Evolutionary conservation across 2,113 vertebrate species (phyloP).

Genomic region (Aegypius monachus): DNA sequence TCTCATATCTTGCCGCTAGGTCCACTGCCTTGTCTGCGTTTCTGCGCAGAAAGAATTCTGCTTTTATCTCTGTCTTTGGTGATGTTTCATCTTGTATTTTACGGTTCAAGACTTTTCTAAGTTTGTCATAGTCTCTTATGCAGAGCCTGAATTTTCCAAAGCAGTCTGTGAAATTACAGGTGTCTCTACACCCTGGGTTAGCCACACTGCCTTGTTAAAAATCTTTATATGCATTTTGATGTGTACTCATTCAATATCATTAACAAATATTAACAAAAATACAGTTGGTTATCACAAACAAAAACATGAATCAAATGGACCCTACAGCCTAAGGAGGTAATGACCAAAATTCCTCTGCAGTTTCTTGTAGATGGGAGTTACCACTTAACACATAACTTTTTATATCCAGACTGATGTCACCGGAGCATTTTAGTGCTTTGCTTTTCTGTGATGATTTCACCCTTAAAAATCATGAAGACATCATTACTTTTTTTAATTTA

Average conservation of each 20-base stretch:
- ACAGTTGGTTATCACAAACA: neutral
- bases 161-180: neutral
- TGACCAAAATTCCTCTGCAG: neutral
- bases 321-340: neutral
- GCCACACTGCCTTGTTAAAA: neutral
- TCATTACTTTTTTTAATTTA: neutral
- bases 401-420: neutral
- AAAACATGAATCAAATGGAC: neutral
- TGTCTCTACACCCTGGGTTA: neutral
- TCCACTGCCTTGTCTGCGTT: neutral
- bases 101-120: neutral
- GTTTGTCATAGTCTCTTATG: neutral
- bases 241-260: neutral
- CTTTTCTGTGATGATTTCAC: neutral
- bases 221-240: neutral
- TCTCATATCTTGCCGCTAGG: neutral
- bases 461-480: constrained; percentile 5
- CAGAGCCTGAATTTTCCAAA: neutral
- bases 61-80: neutral
- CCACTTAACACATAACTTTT: neutral
- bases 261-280: neutral
- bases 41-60: neutral
- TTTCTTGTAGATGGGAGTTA: neutral
- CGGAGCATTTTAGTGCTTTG: neutral
- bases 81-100: neutral